These are phyloP conservation scores for Neoseiulus cucumeris DNA, from an alignment of 1,140 invertebrate genomes.

Conservation along the genomic window DNA sequence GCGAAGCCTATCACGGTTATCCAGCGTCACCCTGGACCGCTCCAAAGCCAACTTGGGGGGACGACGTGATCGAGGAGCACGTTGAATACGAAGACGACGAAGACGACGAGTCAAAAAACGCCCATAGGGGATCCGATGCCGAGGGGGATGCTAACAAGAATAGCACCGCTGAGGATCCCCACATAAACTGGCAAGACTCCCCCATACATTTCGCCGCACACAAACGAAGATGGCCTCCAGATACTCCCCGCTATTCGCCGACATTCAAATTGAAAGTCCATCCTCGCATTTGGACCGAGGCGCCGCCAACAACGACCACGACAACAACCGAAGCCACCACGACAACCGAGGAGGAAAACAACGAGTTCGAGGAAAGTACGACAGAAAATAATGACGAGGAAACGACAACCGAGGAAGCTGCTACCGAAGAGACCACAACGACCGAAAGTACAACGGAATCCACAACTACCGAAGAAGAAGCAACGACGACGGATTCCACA, in stretches of 20 bases:
- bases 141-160: not conserved
- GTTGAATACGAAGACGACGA: not conserved
- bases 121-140: constrained; percentile 5
- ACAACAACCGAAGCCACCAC: not conserved
- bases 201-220: constrained; percentile 9
- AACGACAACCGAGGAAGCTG: not conserved
- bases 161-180: not conserved
- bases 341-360: not conserved
- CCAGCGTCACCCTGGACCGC: not conserved
- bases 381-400: not conserved
- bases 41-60: not conserved
- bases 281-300: constrained; percentile 2
- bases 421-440: not conserved
- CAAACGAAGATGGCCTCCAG: not conserved
- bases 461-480: not conserved
- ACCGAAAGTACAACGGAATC: not conserved
- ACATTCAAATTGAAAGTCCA: constrained; percentile 1
- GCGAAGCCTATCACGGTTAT: not conserved
- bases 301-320: not conserved
- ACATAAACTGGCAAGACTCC: constrained; percentile 11
- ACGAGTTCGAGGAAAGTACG: not conserved
- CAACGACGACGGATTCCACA: not conserved
- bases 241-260: not conserved
- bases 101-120: constrained; percentile 5
- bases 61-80: not conserved